Percentiles rank a stretch among this genome's conserved stretches.
Evolutionary conservation across 2,888 invertebrate genomes (phyloP).

Genomic region (Tupiocoris notatus): DNA sequence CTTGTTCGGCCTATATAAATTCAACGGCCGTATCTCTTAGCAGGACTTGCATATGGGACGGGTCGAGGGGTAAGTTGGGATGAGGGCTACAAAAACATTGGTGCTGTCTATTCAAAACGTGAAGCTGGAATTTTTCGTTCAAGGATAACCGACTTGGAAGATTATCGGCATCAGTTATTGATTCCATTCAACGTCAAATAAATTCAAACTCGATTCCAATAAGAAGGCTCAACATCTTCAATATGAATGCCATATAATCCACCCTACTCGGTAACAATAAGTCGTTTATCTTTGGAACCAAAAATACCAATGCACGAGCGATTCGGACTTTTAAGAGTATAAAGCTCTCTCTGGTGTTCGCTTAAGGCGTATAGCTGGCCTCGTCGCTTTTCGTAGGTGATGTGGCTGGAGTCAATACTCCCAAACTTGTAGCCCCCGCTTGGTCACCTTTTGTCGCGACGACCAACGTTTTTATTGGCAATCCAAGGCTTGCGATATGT

Average conservation of each 20-base stretch:
- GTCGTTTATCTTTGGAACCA: too few species aligned
- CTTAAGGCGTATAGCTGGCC: background rate
- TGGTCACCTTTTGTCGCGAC: conserved; percentile 49
- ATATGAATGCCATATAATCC: too few species aligned
- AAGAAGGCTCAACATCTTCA: too few species aligned
- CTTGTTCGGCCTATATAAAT: too few species aligned
- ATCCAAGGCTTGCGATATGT: conserved; percentile 51
- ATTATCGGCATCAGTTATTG: too few species aligned
- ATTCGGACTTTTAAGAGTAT: background rate
- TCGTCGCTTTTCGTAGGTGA: conserved; percentile 47
- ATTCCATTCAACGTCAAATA: too few species aligned
- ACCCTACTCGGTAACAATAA: too few species aligned
- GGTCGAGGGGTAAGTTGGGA: background rate
- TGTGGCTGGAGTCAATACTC: conserved; percentile 48
- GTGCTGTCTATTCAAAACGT: background rate
- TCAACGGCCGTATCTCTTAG: background rate
- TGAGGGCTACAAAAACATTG: background rate
- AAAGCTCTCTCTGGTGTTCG: background rate
- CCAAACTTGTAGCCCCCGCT: conserved; percentile 44
- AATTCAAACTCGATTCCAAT: too few species aligned
- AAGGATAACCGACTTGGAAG: too few species aligned
- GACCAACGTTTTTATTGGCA: conserved; percentile 52
- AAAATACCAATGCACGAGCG: background rate
- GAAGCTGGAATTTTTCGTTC: too few species aligned
- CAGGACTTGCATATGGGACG: background rate